These are phyloP conservation scores for Sitobion miscanthi DNA, from an alignment of 1,140 invertebrate species.

Conservation along the genomic window DNA sequence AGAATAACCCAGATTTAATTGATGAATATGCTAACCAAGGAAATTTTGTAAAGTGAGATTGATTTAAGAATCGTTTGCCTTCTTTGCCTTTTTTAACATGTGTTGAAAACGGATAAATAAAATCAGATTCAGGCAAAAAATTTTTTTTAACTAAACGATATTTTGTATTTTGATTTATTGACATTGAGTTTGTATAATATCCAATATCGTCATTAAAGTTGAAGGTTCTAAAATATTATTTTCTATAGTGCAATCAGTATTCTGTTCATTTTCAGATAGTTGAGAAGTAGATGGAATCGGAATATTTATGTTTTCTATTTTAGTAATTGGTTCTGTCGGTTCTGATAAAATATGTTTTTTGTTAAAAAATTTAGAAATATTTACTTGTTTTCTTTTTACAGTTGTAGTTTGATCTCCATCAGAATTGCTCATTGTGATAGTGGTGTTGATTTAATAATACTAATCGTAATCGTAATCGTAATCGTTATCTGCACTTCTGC, in stretches of 20 bases:
- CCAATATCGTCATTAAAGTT: neutral
- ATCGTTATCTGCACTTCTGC: no score
- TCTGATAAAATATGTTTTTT: neutral
- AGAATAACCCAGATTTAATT: conserved; percentile 57
- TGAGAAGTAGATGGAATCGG: neutral
- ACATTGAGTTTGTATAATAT: neutral
- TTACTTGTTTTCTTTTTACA: neutral
- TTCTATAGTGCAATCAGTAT: neutral
- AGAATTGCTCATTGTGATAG: neutral
- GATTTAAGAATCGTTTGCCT: conserved; percentile 35
- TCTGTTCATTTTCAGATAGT: neutral
- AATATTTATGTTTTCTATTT: neutral
- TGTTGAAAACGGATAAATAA: conserved; percentile 22
- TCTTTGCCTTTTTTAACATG: conserved; percentile 42
- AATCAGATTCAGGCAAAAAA: neutral
- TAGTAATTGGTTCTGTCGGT: neutral
- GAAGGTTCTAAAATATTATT: neutral
- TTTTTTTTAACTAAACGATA: neutral
- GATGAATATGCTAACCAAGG: conserved; percentile 59
- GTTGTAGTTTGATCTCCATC: neutral
- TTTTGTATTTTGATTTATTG: neutral
- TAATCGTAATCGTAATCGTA: no score
- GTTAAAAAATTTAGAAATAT: neutral
- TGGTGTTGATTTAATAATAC: no score
- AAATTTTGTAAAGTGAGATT: conserved; percentile 57